Percentiles rank a stretch among this genome's conserved stretches.
These are phyloP conservation scores for Callinectes sapidus DNA, from an alignment of 2,888 invertebrate species.

Conservation along the genomic window DNA sequence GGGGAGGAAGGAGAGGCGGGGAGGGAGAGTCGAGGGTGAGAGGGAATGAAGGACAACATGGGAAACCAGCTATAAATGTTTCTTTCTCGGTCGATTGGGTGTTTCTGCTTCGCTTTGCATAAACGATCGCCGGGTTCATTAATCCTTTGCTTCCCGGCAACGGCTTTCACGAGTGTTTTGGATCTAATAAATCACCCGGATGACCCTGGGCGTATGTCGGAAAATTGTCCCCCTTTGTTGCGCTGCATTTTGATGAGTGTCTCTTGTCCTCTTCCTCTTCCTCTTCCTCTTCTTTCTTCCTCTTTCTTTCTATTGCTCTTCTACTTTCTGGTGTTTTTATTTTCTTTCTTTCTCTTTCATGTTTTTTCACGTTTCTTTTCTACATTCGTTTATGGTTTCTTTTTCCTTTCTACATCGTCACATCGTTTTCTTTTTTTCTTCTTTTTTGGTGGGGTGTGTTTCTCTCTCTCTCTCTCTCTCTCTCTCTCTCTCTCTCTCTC, in stretches of 20 bases:
- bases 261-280: not conserved
- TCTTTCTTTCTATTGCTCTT: not conserved
- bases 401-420: not conserved
- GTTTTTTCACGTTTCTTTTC: not conserved
- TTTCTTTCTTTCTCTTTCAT: not conserved
- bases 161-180: not conserved
- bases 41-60: slow-evolving; percentile 2
- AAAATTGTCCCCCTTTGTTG: not conserved
- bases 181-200: slow-evolving; percentile 8
- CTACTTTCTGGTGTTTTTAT: not conserved
- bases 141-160: slow-evolving; percentile 23
- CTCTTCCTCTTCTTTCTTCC: not conserved
- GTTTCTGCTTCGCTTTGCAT: slow-evolving; percentile 24
- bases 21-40: not conserved
- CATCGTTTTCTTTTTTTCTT: too few relatives aligned
- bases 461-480: too few relatives aligned
- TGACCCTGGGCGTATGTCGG: not conserved
- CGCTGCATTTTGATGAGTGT: not conserved
- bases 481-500: too few relatives aligned
- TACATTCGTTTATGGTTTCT: not conserved
- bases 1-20: not conserved
- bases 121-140: slow-evolving; percentile 30
- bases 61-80: slow-evolving; percentile 25
- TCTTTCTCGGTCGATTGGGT: slow-evolving; percentile 28
- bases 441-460: too few relatives aligned